Conservation (phyloP, 2,888 invertebrate species). For the Chouioia cunea region DNA sequence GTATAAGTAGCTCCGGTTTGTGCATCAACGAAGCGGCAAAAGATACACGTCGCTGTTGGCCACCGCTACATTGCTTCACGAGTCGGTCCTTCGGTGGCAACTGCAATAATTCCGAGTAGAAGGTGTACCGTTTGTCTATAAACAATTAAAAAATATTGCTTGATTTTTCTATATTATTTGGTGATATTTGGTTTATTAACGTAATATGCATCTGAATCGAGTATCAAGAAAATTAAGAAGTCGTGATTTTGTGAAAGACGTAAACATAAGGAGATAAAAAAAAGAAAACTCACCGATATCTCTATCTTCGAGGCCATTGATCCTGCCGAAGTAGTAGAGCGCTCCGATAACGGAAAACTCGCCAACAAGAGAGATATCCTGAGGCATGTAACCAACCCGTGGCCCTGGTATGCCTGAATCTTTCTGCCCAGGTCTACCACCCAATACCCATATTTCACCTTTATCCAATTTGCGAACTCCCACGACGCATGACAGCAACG, state of each 20-base stretch:
- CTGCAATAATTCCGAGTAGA: constrained; percentile 80
- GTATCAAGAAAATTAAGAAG: neutral
- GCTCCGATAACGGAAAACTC: constrained; percentile 88
- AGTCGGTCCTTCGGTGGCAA: constrained; percentile 78
- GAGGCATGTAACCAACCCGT: constrained; percentile 90
- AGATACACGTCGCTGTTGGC: constrained; percentile 90
- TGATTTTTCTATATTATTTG: too few species aligned
- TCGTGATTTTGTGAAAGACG: neutral
- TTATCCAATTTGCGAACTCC: constrained; percentile 80
- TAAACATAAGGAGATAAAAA: neutral
- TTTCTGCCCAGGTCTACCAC: constrained; percentile 75
- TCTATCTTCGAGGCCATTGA: constrained; percentile 81
- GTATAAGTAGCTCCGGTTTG: constrained; percentile 87
- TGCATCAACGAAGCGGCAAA: constrained; percentile 91
- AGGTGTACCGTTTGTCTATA: constrained; percentile 74
- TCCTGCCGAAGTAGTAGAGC: constrained; percentile 87
- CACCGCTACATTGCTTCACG: constrained; percentile 85
- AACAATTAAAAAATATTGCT: constrained; percentile 4
- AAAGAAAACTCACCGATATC: constrained; percentile 68
- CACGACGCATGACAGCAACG: constrained; percentile 86
- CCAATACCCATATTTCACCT: constrained; percentile 82
- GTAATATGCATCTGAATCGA: too few species aligned
- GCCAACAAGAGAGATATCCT: constrained; percentile 84
- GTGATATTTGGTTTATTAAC: too few species aligned
- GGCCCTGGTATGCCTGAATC: constrained; percentile 79